Conservation (phyloP, 2,888 invertebrate genomes). For the Myopa testacea region DNA sequence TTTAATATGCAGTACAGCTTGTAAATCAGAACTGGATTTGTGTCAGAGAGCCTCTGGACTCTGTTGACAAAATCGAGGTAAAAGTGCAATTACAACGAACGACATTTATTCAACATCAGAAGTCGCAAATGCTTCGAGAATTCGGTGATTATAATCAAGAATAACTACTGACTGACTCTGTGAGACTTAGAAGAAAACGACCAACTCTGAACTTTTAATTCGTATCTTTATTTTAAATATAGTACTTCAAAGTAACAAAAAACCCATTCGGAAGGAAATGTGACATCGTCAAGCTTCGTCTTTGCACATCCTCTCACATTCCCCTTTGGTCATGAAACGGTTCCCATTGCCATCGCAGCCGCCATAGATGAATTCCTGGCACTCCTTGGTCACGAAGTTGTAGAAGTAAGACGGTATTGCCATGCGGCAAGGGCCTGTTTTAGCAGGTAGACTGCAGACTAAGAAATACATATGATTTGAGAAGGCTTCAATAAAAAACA, state of each 20-base stretch:
- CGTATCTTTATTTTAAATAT: neutral
- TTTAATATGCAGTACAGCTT: neutral
- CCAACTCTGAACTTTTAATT: no score
- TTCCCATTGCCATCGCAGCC: slow-evolving; percentile 56
- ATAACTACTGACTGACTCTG: no score
- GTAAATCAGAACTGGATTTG: neutral
- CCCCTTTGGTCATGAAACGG: slow-evolving; percentile 48
- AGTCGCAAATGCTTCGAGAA: slow-evolving; percentile 19
- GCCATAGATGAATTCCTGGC: slow-evolving; percentile 54
- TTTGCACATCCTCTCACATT: slow-evolving; percentile 51
- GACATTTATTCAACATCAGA: neutral
- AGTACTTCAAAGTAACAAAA: neutral
- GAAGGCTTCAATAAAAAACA: no score
- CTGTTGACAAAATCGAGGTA: neutral
- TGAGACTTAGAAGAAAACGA: no score
- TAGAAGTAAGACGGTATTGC: slow-evolving; percentile 47
- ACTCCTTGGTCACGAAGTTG: slow-evolving; percentile 49
- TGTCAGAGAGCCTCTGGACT: neutral
- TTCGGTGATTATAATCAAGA: neutral
- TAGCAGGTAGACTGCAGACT: slow-evolving; percentile 52
- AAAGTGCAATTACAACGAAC: neutral
- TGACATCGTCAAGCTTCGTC: slow-evolving; percentile 20
- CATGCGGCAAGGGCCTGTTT: slow-evolving; percentile 54
- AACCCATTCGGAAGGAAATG: neutral
- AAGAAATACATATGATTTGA: slow-evolving; percentile 3